Conservation (phyloP, 2,888 invertebrate species). For the Thumatha senex region DNA sequence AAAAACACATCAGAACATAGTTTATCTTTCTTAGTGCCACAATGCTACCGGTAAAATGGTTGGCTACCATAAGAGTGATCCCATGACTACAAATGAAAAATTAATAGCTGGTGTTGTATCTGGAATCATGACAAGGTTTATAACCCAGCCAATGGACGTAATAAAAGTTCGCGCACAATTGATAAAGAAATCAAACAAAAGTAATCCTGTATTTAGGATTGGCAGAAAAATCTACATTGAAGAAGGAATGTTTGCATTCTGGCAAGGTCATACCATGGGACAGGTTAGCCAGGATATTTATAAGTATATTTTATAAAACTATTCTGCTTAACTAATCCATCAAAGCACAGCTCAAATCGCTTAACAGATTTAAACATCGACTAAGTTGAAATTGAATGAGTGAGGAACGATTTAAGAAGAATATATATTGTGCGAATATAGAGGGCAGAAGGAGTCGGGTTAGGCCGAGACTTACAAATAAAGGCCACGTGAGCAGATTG, state of each 20-base stretch:
- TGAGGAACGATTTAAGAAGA: no score
- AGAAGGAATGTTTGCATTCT: conserved; percentile 93
- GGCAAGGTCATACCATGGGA: conserved; percentile 97
- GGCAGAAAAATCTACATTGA: conserved; percentile 87
- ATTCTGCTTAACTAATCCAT: no score
- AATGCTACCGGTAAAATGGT: conserved; percentile 51
- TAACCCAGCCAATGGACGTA: conserved; percentile 94
- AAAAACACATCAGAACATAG: neutral
- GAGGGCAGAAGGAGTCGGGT: no score
- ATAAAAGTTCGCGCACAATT: conserved; percentile 97
- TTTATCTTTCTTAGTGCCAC: neutral
- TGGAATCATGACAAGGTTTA: conserved; percentile 56
- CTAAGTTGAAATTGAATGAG: no score
- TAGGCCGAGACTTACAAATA: no score
- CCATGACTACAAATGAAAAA: conserved; percentile 56
- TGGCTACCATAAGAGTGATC: conserved; percentile 58
- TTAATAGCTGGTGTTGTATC: conserved; percentile 61
- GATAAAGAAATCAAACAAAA: conserved; percentile 79
- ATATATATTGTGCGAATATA: no score
- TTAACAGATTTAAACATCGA: no score
- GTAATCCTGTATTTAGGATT: conserved; percentile 83
- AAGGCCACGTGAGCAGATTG: no score
- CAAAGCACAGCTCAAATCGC: no score
- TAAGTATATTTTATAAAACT: no score
- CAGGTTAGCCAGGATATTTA: conserved; percentile 84